Conservation (phyloP, 2,113 vertebrate genomes). For the Cyphomyrus discorhynchus region DNA sequence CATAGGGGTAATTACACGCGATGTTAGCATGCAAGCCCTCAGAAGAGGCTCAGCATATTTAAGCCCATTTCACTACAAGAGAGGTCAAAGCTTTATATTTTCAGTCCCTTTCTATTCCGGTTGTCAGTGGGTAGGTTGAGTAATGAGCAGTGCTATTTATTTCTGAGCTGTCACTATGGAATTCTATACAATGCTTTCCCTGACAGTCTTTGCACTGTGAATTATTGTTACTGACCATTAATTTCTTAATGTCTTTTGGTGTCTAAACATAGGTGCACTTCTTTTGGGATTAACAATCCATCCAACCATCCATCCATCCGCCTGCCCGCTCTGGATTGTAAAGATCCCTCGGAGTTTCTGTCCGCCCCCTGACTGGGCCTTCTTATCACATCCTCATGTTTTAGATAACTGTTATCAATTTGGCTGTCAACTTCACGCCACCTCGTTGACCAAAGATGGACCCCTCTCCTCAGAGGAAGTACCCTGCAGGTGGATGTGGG, state of each 20-base stretch:
- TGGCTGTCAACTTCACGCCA: neutral
- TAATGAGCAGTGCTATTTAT: neutral
- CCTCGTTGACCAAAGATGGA: neutral
- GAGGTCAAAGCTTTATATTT: neutral
- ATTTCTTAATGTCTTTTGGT: neutral
- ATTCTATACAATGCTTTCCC: neutral
- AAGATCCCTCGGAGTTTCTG: neutral
- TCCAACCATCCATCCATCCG: neutral
- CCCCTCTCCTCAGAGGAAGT: neutral
- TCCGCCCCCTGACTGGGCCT: neutral
- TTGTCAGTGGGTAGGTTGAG: neutral
- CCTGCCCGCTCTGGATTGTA: neutral
- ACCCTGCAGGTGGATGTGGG: too few relatives aligned
- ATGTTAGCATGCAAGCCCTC: neutral
- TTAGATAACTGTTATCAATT: neutral
- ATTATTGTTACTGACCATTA: neutral
- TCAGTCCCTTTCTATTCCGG: neutral
- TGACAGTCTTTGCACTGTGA: neutral
- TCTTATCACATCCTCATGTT: neutral
- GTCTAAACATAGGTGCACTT: neutral
- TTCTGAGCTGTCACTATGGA: neutral
- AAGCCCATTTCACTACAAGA: neutral
- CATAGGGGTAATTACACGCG: neutral
- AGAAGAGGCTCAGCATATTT: neutral
- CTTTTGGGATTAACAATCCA: neutral